A percentile compares a stretch with the other conserved stretches of the same genome.
phyloP scores from a whole-genome alignment of 2,113 vertebrate genomes.

The Amblyornis subalaris region DNA sequence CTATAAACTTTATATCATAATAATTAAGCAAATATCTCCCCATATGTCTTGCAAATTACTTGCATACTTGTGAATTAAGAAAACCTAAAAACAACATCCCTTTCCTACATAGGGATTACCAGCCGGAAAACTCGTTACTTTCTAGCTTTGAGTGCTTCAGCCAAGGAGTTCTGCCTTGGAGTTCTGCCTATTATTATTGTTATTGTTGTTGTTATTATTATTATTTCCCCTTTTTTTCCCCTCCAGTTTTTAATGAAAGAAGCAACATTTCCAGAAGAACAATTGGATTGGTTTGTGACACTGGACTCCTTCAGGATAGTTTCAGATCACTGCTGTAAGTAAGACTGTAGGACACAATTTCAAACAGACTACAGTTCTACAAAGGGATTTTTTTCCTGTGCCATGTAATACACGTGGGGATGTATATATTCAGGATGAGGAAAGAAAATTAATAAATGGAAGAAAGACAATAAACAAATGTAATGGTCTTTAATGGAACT shows the following conservation, averaged over 20 bases:
- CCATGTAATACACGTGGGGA: neutral
- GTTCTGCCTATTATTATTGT: neutral
- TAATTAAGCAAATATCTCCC: constrained; percentile 56
- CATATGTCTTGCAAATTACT: neutral
- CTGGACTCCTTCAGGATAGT: constrained; percentile 35
- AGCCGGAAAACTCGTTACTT: constrained; percentile 50
- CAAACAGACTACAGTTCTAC: constrained; percentile 45
- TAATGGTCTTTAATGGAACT: neutral
- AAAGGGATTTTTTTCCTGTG: constrained; percentile 11
- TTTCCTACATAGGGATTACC: constrained; percentile 57
- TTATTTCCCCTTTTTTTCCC: neutral
- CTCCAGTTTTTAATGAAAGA: constrained; percentile 28
- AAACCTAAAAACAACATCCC: constrained; percentile 51
- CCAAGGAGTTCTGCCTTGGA: constrained; percentile 29
- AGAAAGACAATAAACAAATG: neutral
- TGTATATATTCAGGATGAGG: neutral
- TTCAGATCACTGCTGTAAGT: constrained; percentile 51
- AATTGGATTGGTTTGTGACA: constrained; percentile 58
- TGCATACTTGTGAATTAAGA: constrained; percentile 52
- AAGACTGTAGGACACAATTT: constrained; percentile 61
- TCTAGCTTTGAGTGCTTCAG: constrained; percentile 34
- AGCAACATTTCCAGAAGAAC: constrained; percentile 55
- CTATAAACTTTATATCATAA: constrained; percentile 38
- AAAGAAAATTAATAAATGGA: constrained; percentile 10
- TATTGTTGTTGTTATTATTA: neutral